A percentile compares a stretch with the other conserved stretches of the same genome.
Evolutionary conservation across 2,888 invertebrate species (phyloP).

Genomic region (Pantelozetes paolii): DNA sequence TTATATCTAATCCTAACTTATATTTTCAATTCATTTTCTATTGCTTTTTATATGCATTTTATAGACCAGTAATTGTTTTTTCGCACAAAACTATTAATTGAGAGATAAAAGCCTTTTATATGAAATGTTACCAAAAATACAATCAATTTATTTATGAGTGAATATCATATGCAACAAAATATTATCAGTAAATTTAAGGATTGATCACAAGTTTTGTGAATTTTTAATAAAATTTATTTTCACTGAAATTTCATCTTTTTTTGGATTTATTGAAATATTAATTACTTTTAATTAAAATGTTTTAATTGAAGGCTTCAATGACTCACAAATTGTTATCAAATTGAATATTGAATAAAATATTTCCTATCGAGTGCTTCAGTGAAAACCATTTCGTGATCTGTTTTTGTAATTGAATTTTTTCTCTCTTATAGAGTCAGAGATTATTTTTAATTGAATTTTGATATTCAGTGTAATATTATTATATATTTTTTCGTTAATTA

Average conservation of each 20-base stretch:
- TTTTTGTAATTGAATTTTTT: neutral
- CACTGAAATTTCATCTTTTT: too few relatives aligned
- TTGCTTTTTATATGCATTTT: conserved; percentile 15
- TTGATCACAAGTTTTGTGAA: too few relatives aligned
- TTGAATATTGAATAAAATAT: neutral
- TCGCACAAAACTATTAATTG: neutral
- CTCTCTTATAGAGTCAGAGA: neutral
- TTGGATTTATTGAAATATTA: too few relatives aligned
- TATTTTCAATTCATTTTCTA: conserved; percentile 18
- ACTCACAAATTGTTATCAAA: neutral
- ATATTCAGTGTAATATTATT: too few relatives aligned
- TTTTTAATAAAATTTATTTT: too few relatives aligned
- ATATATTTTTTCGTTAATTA: too few relatives aligned
- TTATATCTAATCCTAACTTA: conserved; percentile 21
- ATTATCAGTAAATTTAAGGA: too few relatives aligned
- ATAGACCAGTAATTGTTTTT: conserved; percentile 15
- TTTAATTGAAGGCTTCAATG: neutral
- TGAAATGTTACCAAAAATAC: too few relatives aligned
- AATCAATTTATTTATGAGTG: too few relatives aligned
- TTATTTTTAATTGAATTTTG: too few relatives aligned
- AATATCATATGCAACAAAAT: too few relatives aligned
- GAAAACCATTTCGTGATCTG: neutral
- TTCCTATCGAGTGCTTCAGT: neutral
- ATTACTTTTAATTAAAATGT: neutral
- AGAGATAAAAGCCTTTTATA: neutral